Base-by-base conservation (phyloP, 1,140 invertebrate species). In the Chrysomallon squamiferum region DNA sequence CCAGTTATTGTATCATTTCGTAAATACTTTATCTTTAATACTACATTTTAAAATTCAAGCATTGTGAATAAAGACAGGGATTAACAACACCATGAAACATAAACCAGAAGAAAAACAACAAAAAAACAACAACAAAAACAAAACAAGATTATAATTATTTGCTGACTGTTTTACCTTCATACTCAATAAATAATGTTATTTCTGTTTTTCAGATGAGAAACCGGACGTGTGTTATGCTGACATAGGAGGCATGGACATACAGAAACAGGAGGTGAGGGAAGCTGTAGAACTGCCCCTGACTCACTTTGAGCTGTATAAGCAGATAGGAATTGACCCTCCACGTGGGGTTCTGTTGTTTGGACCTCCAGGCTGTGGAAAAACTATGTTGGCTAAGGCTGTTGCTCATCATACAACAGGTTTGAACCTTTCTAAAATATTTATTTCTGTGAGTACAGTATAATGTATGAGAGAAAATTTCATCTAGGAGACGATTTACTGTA, bases 241-340 rank as follows among this genome's bases (percentile, higher is more conserved):
- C 80, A 99, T 99, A 86, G 98, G 98, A 86, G 98, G 98, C 47
- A 95, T 99, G 92, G 97, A 99, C 82, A 98, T 98, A 89, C 97
- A 99, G 84, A 99, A 99, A 77, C 97, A 99, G 85, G 97, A 99
- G 87, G 98, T 99, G 66, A 87, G 97, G 58, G 98, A 99, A 88
- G 97, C 97, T 54, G 97, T 99, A 0, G 97, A 99, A 84, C 85
- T 99, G 62, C 97, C 98, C 3, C 86, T 99, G 1, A 99, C 97
- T 52, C 97, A 99, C 85, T 98, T 98, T 82, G 97, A 99, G 86
- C 87, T 99, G n/a, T 99, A 99, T 85, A 95, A 99, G 85, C 97
- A 99, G 87, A 99, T 99, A 84, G 89, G 95, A 84, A 88, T 88
- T 72, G 88, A 88, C 81, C 97, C 98, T 15, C 98, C 98, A 0